These are phyloP conservation scores for Dorcus parallelipipedus DNA, from an alignment of 2,888 invertebrate species.

Conservation along the genomic window DNA sequence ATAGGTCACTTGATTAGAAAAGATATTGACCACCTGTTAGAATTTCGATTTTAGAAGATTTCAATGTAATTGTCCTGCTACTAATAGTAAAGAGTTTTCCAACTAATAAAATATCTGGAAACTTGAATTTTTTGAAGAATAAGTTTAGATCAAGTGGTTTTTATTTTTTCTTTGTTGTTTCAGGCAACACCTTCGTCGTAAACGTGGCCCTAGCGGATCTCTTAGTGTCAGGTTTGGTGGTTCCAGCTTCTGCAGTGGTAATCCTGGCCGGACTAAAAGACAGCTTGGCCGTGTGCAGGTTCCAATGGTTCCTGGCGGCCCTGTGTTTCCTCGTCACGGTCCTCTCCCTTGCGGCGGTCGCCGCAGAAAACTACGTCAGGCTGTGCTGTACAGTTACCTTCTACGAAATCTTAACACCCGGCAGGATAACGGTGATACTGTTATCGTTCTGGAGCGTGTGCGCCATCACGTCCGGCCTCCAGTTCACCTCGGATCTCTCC, in stretches of 20 bases:
- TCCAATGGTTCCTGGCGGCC: slow-evolving; percentile 65
- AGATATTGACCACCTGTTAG: too few species aligned
- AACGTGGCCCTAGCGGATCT: slow-evolving; percentile 71
- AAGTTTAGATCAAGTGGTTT: too few species aligned
- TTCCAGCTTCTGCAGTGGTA: slow-evolving; percentile 67
- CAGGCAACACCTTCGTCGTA: slow-evolving; percentile 68
- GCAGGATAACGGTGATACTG: slow-evolving; percentile 54
- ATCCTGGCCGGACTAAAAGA: slow-evolving; percentile 64
- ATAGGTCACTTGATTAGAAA: too few species aligned
- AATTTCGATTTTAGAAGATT: too few species aligned
- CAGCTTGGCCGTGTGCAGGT: slow-evolving; percentile 58
- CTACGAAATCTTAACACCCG: slow-evolving; percentile 51
- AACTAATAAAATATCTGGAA: too few species aligned
- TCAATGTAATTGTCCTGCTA: too few species aligned
- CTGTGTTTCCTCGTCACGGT: slow-evolving; percentile 65
- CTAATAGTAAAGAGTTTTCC: too few species aligned
- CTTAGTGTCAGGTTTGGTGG: slow-evolving; percentile 64
- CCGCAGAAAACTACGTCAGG: slow-evolving; percentile 64
- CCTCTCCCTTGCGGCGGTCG: slow-evolving; percentile 60
- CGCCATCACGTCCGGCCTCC: slow-evolving; percentile 56
- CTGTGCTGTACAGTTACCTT: slow-evolving; percentile 56
- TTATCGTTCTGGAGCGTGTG: slow-evolving; percentile 58
- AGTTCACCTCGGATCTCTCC: slow-evolving; percentile 59
- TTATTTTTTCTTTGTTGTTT: slow-evolving; percentile 20
- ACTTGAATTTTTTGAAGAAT: too few species aligned